phyloP scores from a whole-genome alignment of 1,140 invertebrate species.

The Saccostrea glomerata region DNA sequence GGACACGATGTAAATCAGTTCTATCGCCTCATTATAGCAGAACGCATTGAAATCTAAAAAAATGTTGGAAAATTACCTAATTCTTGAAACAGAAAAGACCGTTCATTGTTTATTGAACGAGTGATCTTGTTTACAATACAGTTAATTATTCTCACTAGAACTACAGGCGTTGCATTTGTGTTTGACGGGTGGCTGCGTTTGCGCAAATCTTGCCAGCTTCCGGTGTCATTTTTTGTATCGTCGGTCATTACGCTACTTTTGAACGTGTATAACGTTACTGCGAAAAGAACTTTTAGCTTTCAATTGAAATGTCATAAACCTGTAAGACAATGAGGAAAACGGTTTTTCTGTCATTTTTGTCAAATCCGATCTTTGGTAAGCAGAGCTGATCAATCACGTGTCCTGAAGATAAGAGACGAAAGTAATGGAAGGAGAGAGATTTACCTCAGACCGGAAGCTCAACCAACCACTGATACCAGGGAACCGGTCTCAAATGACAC shows the following conservation, averaged over 20 bases:
- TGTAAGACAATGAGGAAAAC: not conserved
- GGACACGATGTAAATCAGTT: not conserved
- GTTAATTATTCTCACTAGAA: not conserved
- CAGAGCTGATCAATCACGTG: slow-evolving; percentile 20
- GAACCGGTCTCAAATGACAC: slow-evolving; percentile 35
- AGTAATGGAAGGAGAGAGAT: slow-evolving; percentile 30
- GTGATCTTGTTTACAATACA: not conserved
- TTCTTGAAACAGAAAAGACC: slow-evolving; percentile 13
- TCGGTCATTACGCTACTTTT: slow-evolving; percentile 14
- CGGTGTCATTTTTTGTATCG: slow-evolving; percentile 16
- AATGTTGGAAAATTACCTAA: slow-evolving; percentile 13
- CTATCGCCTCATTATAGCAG: not conserved
- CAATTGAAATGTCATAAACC: slow-evolving; percentile 36
- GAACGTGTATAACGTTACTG: not conserved
- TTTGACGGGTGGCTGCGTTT: slow-evolving; percentile 29
- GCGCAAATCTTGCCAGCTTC: not conserved
- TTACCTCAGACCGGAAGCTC: slow-evolving; percentile 32
- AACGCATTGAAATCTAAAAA: slow-evolving; percentile 26
- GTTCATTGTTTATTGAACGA: not conserved
- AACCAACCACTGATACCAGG: slow-evolving; percentile 15
- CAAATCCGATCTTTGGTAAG: slow-evolving; percentile 34
- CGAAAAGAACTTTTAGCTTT: slow-evolving; percentile 22
- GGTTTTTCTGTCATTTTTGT: slow-evolving; percentile 28
- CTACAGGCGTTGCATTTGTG: not conserved
- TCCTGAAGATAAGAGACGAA: slow-evolving; percentile 26